phyloP scores from a whole-genome alignment of 1,140 invertebrate genomes.

The Pachyrhynchus sulphureomaculatus region DNA sequence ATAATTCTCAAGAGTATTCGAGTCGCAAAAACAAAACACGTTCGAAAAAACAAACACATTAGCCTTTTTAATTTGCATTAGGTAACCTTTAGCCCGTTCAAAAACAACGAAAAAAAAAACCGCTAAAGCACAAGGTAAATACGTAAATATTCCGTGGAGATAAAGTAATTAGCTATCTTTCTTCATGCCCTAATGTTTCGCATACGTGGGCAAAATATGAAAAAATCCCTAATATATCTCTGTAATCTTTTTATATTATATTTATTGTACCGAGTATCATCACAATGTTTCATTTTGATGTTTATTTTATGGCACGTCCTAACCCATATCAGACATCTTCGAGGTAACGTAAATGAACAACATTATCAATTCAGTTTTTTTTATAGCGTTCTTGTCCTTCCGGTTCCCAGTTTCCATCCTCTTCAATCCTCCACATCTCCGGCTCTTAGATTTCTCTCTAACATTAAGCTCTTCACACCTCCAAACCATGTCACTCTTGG shows the following conservation, averaged over 20 bases:
- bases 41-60: constrained; percentile 1
- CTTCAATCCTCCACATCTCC: too few species aligned
- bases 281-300: background rate
- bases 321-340: too few species aligned
- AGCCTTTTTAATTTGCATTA: constrained; percentile 17
- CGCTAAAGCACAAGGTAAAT: constrained; percentile 10
- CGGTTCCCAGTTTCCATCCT: too few species aligned
- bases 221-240: constrained; percentile 17
- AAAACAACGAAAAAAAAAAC: constrained; percentile 12
- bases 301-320: too few species aligned
- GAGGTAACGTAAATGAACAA: too few species aligned
- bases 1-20: too few species aligned
- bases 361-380: too few species aligned
- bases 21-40: too few species aligned
- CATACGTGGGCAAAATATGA: constrained; percentile 13
- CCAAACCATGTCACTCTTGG: too few species aligned
- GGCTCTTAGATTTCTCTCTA: too few species aligned
- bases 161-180: constrained; percentile 19
- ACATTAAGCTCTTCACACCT: too few species aligned
- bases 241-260: constrained; percentile 18
- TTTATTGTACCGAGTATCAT: background rate
- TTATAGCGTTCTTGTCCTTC: too few species aligned
- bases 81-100: constrained; percentile 1
- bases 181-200: constrained; percentile 16
- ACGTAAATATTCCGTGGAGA: constrained; percentile 10